phyloP scores from a whole-genome alignment of 1,140 invertebrate species.

The Drosophila watanabei region DNA sequence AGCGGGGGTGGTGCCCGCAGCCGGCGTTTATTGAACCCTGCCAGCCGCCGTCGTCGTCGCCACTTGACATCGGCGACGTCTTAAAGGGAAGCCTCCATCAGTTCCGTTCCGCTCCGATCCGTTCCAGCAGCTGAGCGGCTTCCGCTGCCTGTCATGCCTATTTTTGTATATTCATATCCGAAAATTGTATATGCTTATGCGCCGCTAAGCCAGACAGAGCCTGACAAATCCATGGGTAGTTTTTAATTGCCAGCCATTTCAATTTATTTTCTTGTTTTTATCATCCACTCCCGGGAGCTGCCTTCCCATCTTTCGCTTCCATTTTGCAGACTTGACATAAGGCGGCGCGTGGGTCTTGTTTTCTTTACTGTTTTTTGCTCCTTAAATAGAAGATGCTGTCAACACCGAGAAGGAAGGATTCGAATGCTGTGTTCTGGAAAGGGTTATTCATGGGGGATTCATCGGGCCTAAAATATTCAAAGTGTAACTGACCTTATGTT shows the following conservation, averaged over 20 bases:
- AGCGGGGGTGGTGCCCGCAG: not conserved
- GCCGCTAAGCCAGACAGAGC: slow-evolving; percentile 22
- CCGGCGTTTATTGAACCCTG: slow-evolving; percentile 43
- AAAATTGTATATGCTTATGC: slow-evolving; percentile 35
- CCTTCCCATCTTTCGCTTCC: not conserved
- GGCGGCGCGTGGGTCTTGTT: slow-evolving; percentile 13
- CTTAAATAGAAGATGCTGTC: slow-evolving; percentile 48
- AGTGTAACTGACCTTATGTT: slow-evolving; percentile 1
- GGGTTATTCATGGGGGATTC: slow-evolving; percentile 4
- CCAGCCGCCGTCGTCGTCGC: not conserved
- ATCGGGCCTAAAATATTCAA: not conserved
- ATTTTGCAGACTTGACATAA: slow-evolving; percentile 38
- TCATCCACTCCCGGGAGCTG: not conserved
- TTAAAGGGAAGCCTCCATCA: slow-evolving; percentile 14
- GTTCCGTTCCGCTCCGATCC: not conserved
- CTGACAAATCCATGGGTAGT: slow-evolving; percentile 49
- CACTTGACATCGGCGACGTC: slow-evolving; percentile 34
- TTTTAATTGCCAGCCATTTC: slow-evolving; percentile 59
- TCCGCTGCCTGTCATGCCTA: slow-evolving; percentile 10
- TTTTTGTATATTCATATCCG: slow-evolving; percentile 36
- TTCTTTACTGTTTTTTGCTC: slow-evolving; percentile 4
- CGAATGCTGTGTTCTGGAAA: slow-evolving; percentile 23
- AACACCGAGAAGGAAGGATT: slow-evolving; percentile 2
- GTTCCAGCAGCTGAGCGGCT: not conserved
- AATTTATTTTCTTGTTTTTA: slow-evolving; percentile 55